These are phyloP conservation scores for Deladenus siricidicola DNA, from an alignment of 2,888 invertebrate genomes.

Conservation along the genomic window DNA sequence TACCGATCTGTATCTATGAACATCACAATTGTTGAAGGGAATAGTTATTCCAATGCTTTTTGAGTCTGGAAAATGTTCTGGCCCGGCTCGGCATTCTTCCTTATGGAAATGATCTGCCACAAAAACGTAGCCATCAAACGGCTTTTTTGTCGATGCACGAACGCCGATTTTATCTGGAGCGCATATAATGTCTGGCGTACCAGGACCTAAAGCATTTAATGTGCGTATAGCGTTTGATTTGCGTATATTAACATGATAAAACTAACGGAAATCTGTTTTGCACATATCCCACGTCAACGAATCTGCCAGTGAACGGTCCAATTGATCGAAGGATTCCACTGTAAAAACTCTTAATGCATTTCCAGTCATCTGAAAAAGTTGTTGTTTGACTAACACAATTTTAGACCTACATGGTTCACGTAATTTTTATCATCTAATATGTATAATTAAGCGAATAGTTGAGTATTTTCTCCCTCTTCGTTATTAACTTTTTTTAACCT, in stretches of 20 bases:
- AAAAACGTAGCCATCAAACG: constrained; percentile 52
- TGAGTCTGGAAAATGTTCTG: constrained; percentile 45
- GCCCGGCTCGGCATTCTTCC: constrained; percentile 46
- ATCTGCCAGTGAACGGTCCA: constrained; percentile 46
- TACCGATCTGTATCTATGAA: constrained; percentile 51
- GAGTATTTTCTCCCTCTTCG: neutral
- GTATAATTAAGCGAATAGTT: neutral
- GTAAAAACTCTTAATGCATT: constrained; percentile 50
- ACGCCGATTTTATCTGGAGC: constrained; percentile 52
- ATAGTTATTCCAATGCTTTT: constrained; percentile 47
- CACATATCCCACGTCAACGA: constrained; percentile 53
- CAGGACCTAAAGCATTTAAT: constrained; percentile 36
- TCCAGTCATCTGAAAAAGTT: constrained; percentile 49
- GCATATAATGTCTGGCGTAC: constrained; percentile 52
- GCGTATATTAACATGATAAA: neutral
- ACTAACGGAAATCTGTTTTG: constrained; percentile 48
- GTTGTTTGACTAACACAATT: too few species aligned
- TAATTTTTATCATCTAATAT: too few species aligned
- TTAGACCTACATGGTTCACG: too few species aligned
- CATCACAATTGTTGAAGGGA: constrained; percentile 51
- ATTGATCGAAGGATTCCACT: constrained; percentile 49
- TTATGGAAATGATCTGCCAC: constrained; percentile 51
- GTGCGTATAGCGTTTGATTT: neutral
- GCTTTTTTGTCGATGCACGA: constrained; percentile 50
- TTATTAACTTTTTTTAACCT: too few species aligned